Percentiles rank a stretch among this genome's conserved stretches.
Evolutionary conservation across 2,888 invertebrate genomes (phyloP).

Genomic region (Nomada lathburiana): DNA sequence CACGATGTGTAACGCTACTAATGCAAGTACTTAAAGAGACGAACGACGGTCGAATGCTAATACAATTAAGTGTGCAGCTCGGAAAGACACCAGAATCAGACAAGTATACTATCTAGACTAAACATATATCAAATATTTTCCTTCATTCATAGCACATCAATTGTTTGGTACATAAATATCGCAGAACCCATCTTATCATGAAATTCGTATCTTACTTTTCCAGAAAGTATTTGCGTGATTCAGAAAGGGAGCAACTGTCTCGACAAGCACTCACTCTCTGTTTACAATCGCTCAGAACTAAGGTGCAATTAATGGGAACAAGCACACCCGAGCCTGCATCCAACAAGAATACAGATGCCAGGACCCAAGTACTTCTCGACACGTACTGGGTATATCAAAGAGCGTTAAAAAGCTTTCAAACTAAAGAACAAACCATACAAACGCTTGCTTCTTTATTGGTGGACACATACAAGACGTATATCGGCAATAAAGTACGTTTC

Average conservation of each 20-base stretch:
- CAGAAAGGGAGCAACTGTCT: conserved; percentile 92
- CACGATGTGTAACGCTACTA: conserved; percentile 92
- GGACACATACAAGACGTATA: conserved; percentile 89
- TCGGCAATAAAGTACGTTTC: conserved; percentile 86
- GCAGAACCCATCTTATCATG: neutral
- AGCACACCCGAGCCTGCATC: conserved; percentile 74
- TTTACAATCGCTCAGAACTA: conserved; percentile 89
- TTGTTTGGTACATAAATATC: neutral
- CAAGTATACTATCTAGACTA: conserved; percentile 86
- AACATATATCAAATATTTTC: neutral
- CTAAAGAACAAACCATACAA: conserved; percentile 86
- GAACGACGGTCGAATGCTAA: conserved; percentile 91
- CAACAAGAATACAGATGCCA: conserved; percentile 78
- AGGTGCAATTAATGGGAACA: conserved; percentile 85
- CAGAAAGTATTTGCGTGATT: conserved; percentile 93
- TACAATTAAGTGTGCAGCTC: conserved; percentile 92
- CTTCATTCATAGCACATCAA: too few species aligned
- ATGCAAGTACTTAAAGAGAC: conserved; percentile 92
- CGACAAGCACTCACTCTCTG: conserved; percentile 92
- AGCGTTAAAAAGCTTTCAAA: conserved; percentile 87
- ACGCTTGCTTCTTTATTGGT: conserved; percentile 88
- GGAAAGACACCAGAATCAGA: conserved; percentile 93
- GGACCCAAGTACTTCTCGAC: conserved; percentile 85
- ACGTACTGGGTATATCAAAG: conserved; percentile 89
- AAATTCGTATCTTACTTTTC: neutral